phyloP scores from a whole-genome alignment of 2,113 vertebrate genomes.

The Pangasianodon hypophthalmus region DNA sequence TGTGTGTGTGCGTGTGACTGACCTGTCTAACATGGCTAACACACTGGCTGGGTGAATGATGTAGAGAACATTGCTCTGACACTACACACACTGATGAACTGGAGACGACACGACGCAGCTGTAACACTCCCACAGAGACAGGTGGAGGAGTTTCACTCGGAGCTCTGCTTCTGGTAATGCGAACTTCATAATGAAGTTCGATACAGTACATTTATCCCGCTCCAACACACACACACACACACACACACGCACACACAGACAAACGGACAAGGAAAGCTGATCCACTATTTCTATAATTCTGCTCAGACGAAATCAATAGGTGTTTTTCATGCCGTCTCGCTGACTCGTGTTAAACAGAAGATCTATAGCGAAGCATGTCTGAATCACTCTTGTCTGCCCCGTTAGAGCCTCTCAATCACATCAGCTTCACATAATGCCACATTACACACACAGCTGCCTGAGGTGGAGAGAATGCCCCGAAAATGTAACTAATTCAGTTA shows the following conservation, averaged over 20 bases:
- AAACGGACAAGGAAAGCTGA: slow-evolving; percentile 45
- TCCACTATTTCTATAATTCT: slow-evolving; percentile 53
- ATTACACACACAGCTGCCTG: slow-evolving; percentile 20
- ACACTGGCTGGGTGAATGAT: slow-evolving; percentile 22
- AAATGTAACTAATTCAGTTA: slow-evolving; percentile 28
- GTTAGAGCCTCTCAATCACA: slow-evolving; percentile 41
- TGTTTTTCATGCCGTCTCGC: slow-evolving; percentile 35
- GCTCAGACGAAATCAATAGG: slow-evolving; percentile 37
- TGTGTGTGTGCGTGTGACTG: slow-evolving; percentile 11
- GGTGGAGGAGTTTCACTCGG: neutral
- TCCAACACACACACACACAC: neutral
- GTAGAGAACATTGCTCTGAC: slow-evolving; percentile 27
- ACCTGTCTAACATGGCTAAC: slow-evolving; percentile 10
- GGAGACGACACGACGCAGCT: slow-evolving; percentile 4
- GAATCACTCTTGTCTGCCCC: slow-evolving; percentile 38
- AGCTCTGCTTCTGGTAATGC: slow-evolving; percentile 11
- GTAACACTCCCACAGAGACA: slow-evolving; percentile 14
- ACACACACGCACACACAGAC: slow-evolving; percentile 34
- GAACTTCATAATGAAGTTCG: slow-evolving; percentile 25
- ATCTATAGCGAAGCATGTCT: slow-evolving; percentile 27
- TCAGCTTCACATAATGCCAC: slow-evolving; percentile 24
- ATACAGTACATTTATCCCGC: slow-evolving; percentile 13
- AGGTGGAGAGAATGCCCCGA: neutral
- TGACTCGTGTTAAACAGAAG: slow-evolving; percentile 38
- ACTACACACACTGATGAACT: neutral